Base-by-base conservation (phyloP, 2,888 invertebrate species). In the Drosophila paucipuncta region DNA sequence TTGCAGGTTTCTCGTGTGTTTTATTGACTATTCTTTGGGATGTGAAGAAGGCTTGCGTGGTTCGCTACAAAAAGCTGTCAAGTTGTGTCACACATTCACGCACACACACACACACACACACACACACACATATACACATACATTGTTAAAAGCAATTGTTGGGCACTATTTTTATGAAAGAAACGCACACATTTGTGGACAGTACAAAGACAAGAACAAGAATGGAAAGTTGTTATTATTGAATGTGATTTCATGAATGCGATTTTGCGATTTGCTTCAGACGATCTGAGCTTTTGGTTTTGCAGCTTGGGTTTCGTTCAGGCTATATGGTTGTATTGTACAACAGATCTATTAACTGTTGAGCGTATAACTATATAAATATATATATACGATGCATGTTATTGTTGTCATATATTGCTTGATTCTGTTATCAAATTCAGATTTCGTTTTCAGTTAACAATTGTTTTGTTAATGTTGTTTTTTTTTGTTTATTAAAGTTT, bases 281-380 rank as follows among this genome's bases (percentile, higher is more conserved):
- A 53, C 50, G 49, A 30, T 39, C 39, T 53, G 41, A 68, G 69
- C 50, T 49, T n/a, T 59, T n/a, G 31, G 9, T 31, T 31, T 43
- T 43, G 39, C 57, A 13, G 33, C 31, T 54, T 39, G 57, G 52
- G 37, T 60, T 57, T 69, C 58, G 37, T 64, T 65, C 41, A 58
- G 72, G 53, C 73, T 74, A 80, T 59, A 57, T 47, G 62, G 47
- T 61, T 62, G 62, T 53, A 76, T 75, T 68, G 47, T 65, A 68
- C 77, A 79, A 80, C 70, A 75, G 76, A 76, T 79, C 80, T 70
- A 75, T 76, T 47, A 60, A 57, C 67, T 76, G 62, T 62, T 62
- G 57, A 37, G 71, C 62, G n/a, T 59, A 41, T 43, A 55, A 69
- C 64, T 63, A 54, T 43, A 62, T 41, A 41, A n/a, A 16, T 30